phyloP scores from a whole-genome alignment of 2,797 vertebrate genomes.

The Pangasius mekongensis region DNA sequence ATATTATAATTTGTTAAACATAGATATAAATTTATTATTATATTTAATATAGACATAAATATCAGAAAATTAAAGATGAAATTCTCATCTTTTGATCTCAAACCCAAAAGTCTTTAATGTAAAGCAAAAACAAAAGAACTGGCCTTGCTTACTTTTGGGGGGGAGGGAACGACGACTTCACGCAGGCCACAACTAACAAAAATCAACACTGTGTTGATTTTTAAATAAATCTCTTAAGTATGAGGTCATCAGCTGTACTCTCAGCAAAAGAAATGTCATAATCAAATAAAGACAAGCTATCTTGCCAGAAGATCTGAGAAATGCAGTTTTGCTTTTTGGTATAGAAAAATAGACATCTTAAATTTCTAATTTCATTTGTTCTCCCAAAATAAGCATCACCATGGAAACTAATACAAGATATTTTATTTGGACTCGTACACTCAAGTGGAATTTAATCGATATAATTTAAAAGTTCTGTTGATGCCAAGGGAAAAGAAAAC shows the following conservation, averaged over 20 bases:
- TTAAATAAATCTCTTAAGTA: not conserved
- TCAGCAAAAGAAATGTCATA: not conserved
- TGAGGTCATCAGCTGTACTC: not conserved
- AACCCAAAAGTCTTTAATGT: too few relatives aligned
- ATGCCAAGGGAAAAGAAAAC: not conserved
- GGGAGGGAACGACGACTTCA: not conserved
- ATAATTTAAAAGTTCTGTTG: slow-evolving; percentile 21
- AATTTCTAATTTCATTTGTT: slow-evolving; percentile 11
- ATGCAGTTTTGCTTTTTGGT: slow-evolving; percentile 46
- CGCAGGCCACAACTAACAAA: not conserved
- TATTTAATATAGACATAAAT: too few relatives aligned
- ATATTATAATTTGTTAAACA: too few relatives aligned
- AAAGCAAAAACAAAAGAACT: too few relatives aligned
- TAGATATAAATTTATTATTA: too few relatives aligned
- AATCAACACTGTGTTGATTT: not conserved
- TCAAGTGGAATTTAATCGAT: not conserved
- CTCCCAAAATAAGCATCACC: slow-evolving; percentile 29
- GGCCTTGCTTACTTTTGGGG: too few relatives aligned
- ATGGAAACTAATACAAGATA: slow-evolving; percentile 7
- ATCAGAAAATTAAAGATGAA: too few relatives aligned
- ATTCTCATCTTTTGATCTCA: too few relatives aligned
- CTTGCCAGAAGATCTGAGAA: slow-evolving; percentile 39
- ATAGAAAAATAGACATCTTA: slow-evolving; percentile 19
- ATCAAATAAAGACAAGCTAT: slow-evolving; percentile 49
- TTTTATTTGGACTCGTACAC: slow-evolving; percentile 22